Evolutionary conservation across 1,140 invertebrate genomes (phyloP), one percentile per base, ranked within the genome.

Genomic region (Armadillidium nasatum): DNA sequence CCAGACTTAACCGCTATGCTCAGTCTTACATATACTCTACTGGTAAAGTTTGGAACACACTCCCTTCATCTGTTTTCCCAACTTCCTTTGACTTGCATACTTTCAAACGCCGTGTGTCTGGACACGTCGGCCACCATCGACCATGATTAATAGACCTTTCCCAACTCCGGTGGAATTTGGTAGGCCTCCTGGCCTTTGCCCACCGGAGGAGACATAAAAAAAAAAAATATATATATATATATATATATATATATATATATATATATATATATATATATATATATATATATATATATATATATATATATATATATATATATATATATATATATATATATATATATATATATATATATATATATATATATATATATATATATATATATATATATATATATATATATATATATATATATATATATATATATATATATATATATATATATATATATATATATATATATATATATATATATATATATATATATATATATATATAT

Each of bases 311-410:
- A 33, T 33, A 33, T 33, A 33, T 33, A 33, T 33, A 33, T 33
- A 33, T 60, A 60, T 60, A 60, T 21, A 60, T 60, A 60, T 60
- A 60, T 60, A 21, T n/a, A 21, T 60, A 60, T 21, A 60, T 60
- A 60, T 21, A 60, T 60, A 60, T 1, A 21, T 60, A 60, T 60
- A 60, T 60, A 60, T 21, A 60, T 60, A 60, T 21, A 60, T 60
- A 21, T n/a, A 33, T 33, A 33, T 33, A 33, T 33, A 33, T 33
- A 33, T 33, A 33, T 33, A 33, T 33, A 33, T 33, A 33, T 60
- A 60, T 60, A 60, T 21, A 60, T 60, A 60, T 60, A 60, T 60
- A 21, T n/a, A 21, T 60, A 60, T 21, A 60, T 60, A 60, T 21
- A 60, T 60, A 60, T 1, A 21, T 60, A 60, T 60, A 60, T 60